These are phyloP conservation scores for Ennomos quercinarius DNA, from an alignment of 2,888 invertebrate species.

Conservation along the genomic window DNA sequence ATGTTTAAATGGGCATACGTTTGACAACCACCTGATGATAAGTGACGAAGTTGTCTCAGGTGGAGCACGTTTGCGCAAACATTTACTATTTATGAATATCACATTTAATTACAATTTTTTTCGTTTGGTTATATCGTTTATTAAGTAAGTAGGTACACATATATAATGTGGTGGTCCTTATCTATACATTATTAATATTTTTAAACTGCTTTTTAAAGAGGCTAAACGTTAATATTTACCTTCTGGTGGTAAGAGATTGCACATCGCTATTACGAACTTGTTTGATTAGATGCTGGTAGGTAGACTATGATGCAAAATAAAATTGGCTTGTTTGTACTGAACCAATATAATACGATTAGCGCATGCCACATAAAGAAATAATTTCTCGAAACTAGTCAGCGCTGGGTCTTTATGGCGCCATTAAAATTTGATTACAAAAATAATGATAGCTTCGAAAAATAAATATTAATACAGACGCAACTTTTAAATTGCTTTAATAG, in stretches of 20 bases:
- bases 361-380: conserved; percentile 35
- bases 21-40: too few species aligned
- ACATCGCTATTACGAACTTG: conserved; percentile 35
- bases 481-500: conserved; percentile 26
- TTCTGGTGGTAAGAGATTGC: conserved; percentile 14
- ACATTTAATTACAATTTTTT: too few species aligned
- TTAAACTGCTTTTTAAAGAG: too few species aligned
- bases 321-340: conserved; percentile 43
- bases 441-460: conserved; percentile 44
- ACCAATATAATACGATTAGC: conserved; percentile 39
- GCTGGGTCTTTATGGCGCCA: conserved; percentile 40
- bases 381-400: conserved; percentile 37
- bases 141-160: too few species aligned
- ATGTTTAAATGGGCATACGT: too few species aligned
- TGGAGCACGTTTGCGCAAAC: too few species aligned
- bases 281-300: conserved; percentile 27
- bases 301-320: conserved; percentile 42
- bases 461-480: conserved; percentile 36
- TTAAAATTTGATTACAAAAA: conserved; percentile 51
- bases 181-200: too few species aligned
- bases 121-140: too few species aligned
- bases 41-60: too few species aligned
- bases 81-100: too few species aligned
- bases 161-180: too few species aligned
- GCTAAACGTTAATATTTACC: conserved; percentile 8